These are phyloP conservation scores for Daphoenositta chrysoptera DNA, from an alignment of 2,113 vertebrate genomes.

Conservation along the genomic window DNA sequence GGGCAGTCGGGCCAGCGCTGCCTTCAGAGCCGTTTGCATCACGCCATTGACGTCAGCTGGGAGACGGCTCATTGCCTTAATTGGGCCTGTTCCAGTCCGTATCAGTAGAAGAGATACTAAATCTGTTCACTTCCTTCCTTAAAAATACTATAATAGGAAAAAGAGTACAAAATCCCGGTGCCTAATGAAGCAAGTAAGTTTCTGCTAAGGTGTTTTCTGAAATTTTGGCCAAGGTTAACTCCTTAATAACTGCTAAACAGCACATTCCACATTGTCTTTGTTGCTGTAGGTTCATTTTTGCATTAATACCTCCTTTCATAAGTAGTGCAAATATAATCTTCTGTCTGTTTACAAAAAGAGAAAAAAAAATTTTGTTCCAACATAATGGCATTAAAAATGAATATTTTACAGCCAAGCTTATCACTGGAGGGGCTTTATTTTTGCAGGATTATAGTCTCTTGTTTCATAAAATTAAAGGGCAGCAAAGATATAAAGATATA, in stretches of 20 bases:
- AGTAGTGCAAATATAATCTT: background rate
- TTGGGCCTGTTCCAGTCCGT: background rate
- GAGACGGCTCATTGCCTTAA: background rate
- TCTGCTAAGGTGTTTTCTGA: background rate
- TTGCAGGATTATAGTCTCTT: background rate
- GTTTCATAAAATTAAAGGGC: slow-evolving; percentile 13
- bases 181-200: background rate
- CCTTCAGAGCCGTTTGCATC: background rate
- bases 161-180: background rate
- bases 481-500: background rate
- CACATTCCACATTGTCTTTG: background rate
- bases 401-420: background rate
- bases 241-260: background rate
- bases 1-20: fast-evolving
- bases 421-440: background rate
- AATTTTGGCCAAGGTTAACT: background rate
- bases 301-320: background rate
- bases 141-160: background rate
- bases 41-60: fast-evolving
- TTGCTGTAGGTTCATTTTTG: background rate
- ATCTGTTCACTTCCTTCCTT: background rate
- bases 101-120: no score
- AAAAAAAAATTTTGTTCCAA: background rate
- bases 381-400: background rate
- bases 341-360: background rate